Base-by-base conservation (phyloP, 2,888 invertebrate species). In the Agrochola macilenta region DNA sequence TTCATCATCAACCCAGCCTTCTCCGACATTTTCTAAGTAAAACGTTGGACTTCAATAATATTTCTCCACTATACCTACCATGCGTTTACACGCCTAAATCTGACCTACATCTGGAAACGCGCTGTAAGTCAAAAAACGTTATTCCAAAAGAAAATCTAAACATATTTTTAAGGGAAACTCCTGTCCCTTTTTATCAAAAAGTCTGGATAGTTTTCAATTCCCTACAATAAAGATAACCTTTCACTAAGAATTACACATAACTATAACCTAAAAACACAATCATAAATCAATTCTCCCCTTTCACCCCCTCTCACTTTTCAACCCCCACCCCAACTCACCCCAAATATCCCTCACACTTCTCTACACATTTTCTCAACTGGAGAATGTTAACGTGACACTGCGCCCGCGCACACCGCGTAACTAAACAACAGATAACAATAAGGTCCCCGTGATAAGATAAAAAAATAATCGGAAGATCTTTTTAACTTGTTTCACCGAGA, bases 381-480 rank as follows among this genome's bases (percentile, higher is more conserved):
- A 75, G 68, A 78, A 80, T 66, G 78, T 79, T 63, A 81, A 85
- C 87, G 88, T 87, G 84, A 83, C 71, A 81, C 80, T 69, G 57
- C 71, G 78, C 61, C 52, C 60, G 79, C 82, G 81, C 81, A 83
- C 81, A 65, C 65, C 75, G 82, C 74, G 73, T 77, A 82, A 87
- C 89, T 89, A 88, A 86, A 85, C 85, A 80, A 65, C 69, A 68
- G 89, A 89, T 89, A 89, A 89, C 84, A 83, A 80, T 83, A 81
- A 83, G 81, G 84, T 82, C 70, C 66, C 72, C 14, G 64, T 80
- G 95, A 95, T 95, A 93, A 95, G 95, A 95, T 95, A 94, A 93
- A 89, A 90, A 90, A 91, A 90, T 93, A 91, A 93, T 93, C 93
- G 89, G 87, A 87, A 93, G 92, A 94, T 94, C 93, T 93, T 91